A percentile compares a stretch with the other conserved stretches of the same genome.
These are phyloP conservation scores for Tokudaia tokunoshimensis DNA, from an alignment of 2,797 vertebrate species.

Conservation along the genomic window DNA sequence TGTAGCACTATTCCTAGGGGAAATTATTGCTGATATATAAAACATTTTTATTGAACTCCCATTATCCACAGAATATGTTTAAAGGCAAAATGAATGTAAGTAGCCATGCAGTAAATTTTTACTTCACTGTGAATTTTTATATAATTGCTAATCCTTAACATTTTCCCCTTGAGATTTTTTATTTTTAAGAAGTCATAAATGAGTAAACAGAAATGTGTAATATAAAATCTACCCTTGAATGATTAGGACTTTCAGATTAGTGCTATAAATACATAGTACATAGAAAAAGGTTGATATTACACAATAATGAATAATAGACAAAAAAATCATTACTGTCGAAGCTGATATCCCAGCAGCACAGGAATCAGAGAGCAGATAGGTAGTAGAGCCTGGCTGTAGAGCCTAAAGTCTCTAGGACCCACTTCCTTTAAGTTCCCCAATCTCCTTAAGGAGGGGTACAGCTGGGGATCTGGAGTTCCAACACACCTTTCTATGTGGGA, in stretches of 20 bases:
- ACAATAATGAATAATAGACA: neutral
- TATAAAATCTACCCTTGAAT: conserved; percentile 12
- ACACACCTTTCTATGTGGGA: neutral
- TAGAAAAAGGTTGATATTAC: neutral
- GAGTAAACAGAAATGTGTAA: neutral
- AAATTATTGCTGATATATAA: conserved; percentile 18
- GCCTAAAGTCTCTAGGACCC: neutral
- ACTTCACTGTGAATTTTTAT: conserved; percentile 53
- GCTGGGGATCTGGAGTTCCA: neutral
- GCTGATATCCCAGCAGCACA: neutral
- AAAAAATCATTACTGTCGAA: neutral
- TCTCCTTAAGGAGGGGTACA: neutral
- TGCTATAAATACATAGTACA: neutral
- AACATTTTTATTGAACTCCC: conserved; percentile 44
- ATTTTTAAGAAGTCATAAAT: neutral
- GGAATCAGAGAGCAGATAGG: neutral
- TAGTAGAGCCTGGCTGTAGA: neutral
- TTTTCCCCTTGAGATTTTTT: neutral
- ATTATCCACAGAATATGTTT: neutral
- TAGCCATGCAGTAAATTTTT: conserved; percentile 33
- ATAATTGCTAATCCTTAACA: conserved; percentile 20
- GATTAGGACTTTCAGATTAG: conserved; percentile 36
- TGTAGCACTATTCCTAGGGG: neutral
- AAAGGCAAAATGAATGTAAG: conserved; percentile 59
- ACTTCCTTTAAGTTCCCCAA: neutral